Base-by-base conservation (phyloP, 1,140 invertebrate species). In the Drosophila micromelanica region DNA sequence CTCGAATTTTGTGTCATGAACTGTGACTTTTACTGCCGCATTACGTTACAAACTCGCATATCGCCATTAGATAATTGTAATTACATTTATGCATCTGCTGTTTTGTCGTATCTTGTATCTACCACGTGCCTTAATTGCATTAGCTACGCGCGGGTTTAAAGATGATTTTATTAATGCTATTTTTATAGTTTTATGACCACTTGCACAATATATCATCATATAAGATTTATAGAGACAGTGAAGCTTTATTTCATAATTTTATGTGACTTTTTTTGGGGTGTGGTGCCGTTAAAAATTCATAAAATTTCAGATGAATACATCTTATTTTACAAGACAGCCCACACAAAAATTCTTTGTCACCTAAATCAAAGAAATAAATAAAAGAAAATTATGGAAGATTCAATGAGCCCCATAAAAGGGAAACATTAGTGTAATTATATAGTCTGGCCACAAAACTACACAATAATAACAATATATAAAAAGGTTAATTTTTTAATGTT, bases 21-120 rank as follows among this genome's bases (percentile, higher is more conserved):
- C 84, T 87, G 76, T 71, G 84, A 82, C 82, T 76, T 80, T 76
- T 46, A 73, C 60, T 70, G 55, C 49, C 52, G 49, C 64, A 76
- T 81, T 87, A 87, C 64, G 76, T 85, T 87, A 78, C 60, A 76
- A 78, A 46, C 45, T 46, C 55, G 13, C 23, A 13, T 35, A 15
- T 13, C 11, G 13, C 49, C 59, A 77, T 89, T 87, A 87, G 69
- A 82, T 87, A 89, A 89, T 55, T 12, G 27, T 60, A 60, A 45
- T 73, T 49, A 72, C 27, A 73, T 61, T 57, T 42, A 61, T 61
- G 23, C n/a, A 23, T 59, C 46, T 46, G 27, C 13, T 7, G 64
- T 23, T 55, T 2, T 48, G 2, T 1, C 13, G 43, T 60, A 35
- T 48, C 15, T 15, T 8, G 27, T 65, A 23, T 51, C 23, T 23